A percentile compares a stretch with the other conserved stretches of the same genome.
These are phyloP conservation scores for Dasysyrphus albostriatus DNA, from an alignment of 2,888 invertebrate genomes.

Conservation along the genomic window DNA sequence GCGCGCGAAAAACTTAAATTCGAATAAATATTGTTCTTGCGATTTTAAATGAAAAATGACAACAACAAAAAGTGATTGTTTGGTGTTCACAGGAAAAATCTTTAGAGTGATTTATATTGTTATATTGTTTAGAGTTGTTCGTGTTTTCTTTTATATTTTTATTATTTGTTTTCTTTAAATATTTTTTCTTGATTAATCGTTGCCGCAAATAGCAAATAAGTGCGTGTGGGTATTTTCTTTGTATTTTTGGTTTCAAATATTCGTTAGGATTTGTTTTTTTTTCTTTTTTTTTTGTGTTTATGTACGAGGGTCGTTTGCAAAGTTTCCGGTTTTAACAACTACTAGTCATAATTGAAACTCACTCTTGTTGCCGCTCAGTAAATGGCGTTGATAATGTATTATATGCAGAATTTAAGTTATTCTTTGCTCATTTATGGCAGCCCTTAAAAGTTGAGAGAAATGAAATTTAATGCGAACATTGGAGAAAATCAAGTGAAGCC, in stretches of 20 bases:
- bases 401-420: too few species aligned
- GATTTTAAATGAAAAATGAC: constrained; percentile 32
- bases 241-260: constrained; percentile 67
- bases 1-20: constrained; percentile 39
- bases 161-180: constrained; percentile 12
- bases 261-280: constrained; percentile 61
- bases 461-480: too few species aligned
- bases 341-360: not conserved
- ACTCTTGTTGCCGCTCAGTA: not conserved
- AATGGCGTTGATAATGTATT: not conserved
- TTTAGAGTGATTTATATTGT: constrained; percentile 56
- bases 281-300: not conserved
- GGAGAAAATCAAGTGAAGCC: too few species aligned
- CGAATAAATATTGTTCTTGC: constrained; percentile 10
- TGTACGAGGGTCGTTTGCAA: not conserved
- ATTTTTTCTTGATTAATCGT: constrained; percentile 36
- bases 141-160: constrained; percentile 22
- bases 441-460: too few species aligned
- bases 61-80: constrained; percentile 59
- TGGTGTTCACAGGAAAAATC: constrained; percentile 64
- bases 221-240: constrained; percentile 71
- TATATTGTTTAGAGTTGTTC: constrained; percentile 37
- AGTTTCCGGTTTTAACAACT: not conserved
- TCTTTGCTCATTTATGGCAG: too few species aligned
- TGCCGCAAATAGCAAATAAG: constrained; percentile 60